Conservation (phyloP, 1,140 invertebrate species). For the Hycleus phaleratus region DNA sequence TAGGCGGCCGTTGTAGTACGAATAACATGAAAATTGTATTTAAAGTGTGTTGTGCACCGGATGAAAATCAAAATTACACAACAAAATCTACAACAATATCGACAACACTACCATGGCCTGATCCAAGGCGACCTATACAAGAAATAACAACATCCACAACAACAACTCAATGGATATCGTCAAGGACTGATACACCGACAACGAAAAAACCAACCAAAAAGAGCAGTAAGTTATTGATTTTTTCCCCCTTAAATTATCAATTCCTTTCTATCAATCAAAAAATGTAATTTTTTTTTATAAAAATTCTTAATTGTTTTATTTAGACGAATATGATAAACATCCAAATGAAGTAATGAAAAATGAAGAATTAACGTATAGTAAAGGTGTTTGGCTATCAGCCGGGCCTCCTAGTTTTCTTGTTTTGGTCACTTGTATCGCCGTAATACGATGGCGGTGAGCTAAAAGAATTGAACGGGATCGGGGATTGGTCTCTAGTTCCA, state of each 20-base stretch:
- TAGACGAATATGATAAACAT: constrained; percentile 77
- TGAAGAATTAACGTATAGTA: constrained; percentile 73
- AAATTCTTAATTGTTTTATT: constrained; percentile 4
- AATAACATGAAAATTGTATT: constrained; percentile 94
- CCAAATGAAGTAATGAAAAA: constrained; percentile 87
- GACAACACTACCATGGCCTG: constrained; percentile 47
- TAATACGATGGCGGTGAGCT: constrained; percentile 32
- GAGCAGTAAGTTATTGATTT: constrained; percentile 42
- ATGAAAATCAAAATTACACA: constrained; percentile 43
- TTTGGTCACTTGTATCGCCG: constrained; percentile 24
- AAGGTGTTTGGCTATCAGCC: constrained; percentile 31
- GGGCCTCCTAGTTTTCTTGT: constrained; percentile 27
- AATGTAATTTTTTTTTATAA: no score
- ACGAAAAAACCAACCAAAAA: constrained; percentile 48
- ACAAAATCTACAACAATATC: constrained; percentile 45
- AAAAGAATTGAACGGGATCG: constrained; percentile 18
- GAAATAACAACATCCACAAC: constrained; percentile 25
- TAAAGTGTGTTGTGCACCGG: constrained; percentile 79
- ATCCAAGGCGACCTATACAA: constrained; percentile 18
- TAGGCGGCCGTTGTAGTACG: constrained; percentile 79
- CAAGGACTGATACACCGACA: constrained; percentile 25
- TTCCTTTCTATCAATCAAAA: not conserved
- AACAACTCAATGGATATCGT: constrained; percentile 10
- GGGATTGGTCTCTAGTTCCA: constrained; percentile 17
- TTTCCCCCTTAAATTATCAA: not conserved